These are phyloP conservation scores for Prunella strophiata DNA, from an alignment of 2,797 vertebrate species.

Conservation along the genomic window DNA sequence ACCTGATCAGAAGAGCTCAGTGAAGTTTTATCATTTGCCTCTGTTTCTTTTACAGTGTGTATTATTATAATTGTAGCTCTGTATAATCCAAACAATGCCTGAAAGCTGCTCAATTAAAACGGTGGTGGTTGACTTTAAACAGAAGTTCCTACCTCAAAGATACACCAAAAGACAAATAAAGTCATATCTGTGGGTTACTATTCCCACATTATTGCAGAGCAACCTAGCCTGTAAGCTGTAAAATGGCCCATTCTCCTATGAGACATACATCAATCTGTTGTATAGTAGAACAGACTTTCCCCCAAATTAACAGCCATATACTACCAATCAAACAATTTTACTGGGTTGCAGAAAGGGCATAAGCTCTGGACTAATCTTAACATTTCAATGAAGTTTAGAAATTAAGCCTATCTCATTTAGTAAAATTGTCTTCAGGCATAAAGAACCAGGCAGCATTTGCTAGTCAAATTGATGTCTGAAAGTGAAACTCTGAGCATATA, in stretches of 20 bases:
- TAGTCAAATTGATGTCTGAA: neutral
- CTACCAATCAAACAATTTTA: neutral
- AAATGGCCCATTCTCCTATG: neutral
- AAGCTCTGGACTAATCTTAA: neutral
- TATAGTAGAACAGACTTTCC: neutral
- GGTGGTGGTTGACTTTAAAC: neutral
- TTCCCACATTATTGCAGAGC: neutral
- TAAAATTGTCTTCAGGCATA: neutral
- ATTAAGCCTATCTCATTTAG: neutral
- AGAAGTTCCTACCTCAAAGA: neutral
- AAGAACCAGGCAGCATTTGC: neutral
- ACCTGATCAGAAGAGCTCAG: neutral
- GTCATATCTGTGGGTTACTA: neutral
- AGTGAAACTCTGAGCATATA: neutral
- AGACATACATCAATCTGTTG: neutral
- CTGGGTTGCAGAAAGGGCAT: neutral
- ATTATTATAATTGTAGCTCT: neutral
- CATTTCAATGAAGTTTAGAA: neutral
- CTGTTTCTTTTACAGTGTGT: neutral
- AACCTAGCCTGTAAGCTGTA: neutral
- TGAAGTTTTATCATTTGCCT: neutral
- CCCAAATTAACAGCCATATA: neutral
- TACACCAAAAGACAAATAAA: neutral
- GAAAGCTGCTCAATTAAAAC: neutral
- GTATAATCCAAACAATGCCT: neutral